Evolutionary conservation across 37 sponge, comb jelly and placozoan genomes (phyloP).

Genomic region (Ianthella basta): DNA sequence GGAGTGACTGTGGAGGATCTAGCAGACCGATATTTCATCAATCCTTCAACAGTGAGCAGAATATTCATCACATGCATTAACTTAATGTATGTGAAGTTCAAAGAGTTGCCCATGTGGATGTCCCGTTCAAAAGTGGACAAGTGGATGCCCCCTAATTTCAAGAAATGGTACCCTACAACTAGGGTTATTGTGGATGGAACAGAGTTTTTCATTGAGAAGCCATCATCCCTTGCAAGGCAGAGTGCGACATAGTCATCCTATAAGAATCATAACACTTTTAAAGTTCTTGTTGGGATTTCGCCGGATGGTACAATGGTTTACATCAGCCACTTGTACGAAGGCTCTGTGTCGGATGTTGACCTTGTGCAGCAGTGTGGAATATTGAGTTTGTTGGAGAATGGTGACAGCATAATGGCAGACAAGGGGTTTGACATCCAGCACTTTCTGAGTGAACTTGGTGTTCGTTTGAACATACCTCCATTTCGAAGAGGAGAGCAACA

Average conservation of each 20-base stretch:
- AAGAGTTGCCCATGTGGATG: not conserved
- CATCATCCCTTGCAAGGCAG: not conserved
- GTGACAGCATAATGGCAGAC: not conserved
- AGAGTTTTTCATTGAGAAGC: constrained; percentile 16
- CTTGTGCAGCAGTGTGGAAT: constrained; percentile 24
- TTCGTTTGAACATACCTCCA: constrained; percentile 34
- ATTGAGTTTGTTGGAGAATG: not conserved
- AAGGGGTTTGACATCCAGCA: constrained; percentile 33
- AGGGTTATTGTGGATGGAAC: constrained; percentile 38
- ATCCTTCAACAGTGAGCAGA: constrained; percentile 4
- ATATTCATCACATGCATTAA: constrained; percentile 20
- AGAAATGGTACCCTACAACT: constrained; percentile 35
- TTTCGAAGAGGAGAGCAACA: constrained; percentile 19
- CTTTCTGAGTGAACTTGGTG: constrained; percentile 16
- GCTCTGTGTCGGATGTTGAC: constrained; percentile 21
- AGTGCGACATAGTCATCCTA: not conserved
- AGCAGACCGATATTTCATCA: constrained; percentile 11
- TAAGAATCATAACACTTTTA: constrained; percentile 9
- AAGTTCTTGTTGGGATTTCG: constrained; percentile 25
- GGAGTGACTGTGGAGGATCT: constrained; percentile 5
- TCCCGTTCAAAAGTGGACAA: constrained; percentile 11
- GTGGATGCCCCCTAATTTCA: constrained; percentile 23
- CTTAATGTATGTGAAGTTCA: constrained; percentile 21
- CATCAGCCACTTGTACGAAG: constrained; percentile 16
- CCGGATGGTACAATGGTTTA: constrained; percentile 20